phyloP scores from a whole-genome alignment of 2,888 invertebrate genomes.

The Drosophila niveifrons region DNA sequence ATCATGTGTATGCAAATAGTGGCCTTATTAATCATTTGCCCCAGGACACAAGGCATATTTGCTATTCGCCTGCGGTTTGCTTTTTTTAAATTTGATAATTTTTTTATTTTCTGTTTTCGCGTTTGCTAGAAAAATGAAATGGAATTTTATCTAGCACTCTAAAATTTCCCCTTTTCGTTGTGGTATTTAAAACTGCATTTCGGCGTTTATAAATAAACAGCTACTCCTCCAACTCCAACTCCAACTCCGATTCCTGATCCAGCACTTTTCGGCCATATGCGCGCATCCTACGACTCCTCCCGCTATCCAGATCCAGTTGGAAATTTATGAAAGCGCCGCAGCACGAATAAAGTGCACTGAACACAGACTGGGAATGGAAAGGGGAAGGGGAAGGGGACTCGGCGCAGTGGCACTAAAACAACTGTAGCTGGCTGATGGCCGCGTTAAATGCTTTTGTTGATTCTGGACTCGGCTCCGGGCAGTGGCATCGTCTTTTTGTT shows the following conservation, averaged over 20 bases:
- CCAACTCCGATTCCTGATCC: background rate
- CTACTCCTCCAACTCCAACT: conserved; percentile 6
- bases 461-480: conserved; percentile 61
- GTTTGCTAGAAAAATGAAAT: conserved; percentile 13
- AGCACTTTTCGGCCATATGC: conserved; percentile 45
- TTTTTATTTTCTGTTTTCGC: background rate
- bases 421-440: conserved; percentile 73
- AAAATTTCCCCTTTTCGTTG: conserved; percentile 32
- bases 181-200: conserved; percentile 74
- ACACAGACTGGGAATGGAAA: conserved; percentile 18
- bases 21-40: conserved; percentile 72
- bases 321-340: conserved; percentile 70
- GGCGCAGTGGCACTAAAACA: conserved; percentile 63
- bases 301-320: conserved; percentile 42
- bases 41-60: conserved; percentile 20
- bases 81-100: conserved; percentile 7
- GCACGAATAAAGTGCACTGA: conserved; percentile 66
- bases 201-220: conserved; percentile 72
- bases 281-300: conserved; percentile 7
- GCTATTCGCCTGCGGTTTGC: conserved; percentile 34
- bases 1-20: conserved; percentile 76
- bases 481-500: background rate
- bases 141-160: conserved; percentile 32
- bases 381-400: background rate
- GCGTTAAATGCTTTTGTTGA: conserved; percentile 80